phyloP scores from a whole-genome alignment of 2,113 vertebrate genomes.

The Scomber colias region DNA sequence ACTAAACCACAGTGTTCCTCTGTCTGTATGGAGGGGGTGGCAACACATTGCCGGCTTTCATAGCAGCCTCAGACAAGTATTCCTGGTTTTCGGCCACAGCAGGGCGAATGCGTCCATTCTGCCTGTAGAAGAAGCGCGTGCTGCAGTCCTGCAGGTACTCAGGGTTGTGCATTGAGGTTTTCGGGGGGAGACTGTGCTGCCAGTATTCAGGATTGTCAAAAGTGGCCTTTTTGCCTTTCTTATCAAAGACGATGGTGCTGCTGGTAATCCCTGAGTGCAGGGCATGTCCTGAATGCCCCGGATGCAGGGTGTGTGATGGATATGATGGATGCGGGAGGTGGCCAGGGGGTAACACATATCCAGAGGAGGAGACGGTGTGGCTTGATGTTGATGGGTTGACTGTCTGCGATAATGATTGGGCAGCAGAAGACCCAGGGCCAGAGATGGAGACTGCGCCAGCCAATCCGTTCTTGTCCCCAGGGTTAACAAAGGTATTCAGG shows the following conservation, averaged over 20 bases:
- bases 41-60: conserved; percentile 96
- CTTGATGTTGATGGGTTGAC: conserved; percentile 73
- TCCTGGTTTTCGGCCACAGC: conserved; percentile 98
- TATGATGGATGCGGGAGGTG: conserved; percentile 77
- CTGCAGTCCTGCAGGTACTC: conserved; percentile 99
- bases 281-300: conserved; percentile 82
- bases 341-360: conserved; percentile 75
- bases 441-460: conserved; percentile 68
- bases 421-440: conserved; percentile 62
- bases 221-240: conserved; percentile 93
- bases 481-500: conserved; percentile 94
- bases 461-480: conserved; percentile 88
- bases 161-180: conserved; percentile 93
- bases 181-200: conserved; percentile 98
- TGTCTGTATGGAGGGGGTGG: conserved; percentile 98
- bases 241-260: conserved; percentile 85
- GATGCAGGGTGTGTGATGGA: conserved; percentile 82
- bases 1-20: conserved; percentile 98
- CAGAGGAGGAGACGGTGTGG: conserved; percentile 72
- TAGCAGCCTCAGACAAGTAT: conserved; percentile 97
- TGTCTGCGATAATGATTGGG: conserved; percentile 72
- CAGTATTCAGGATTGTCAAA: conserved; percentile 99
- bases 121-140: conserved; percentile 98
- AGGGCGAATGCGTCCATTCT: conserved; percentile 97
- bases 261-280: conserved; percentile 82